Base-by-base conservation (phyloP, 1,140 invertebrate genomes). In the Polyergus mexicanus region DNA sequence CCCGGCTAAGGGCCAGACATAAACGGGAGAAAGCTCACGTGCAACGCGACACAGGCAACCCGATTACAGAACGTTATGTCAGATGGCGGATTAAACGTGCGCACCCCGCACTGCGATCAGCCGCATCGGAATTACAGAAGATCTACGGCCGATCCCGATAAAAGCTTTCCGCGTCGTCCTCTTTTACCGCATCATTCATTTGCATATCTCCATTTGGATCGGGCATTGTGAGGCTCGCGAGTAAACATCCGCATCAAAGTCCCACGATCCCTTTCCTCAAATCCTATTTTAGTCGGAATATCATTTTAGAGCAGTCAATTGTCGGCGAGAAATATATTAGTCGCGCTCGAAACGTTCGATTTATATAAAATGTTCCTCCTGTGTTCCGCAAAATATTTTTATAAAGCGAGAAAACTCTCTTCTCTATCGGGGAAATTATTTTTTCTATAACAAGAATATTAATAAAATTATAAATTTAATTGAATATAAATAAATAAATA, bases 121-220 rank as follows among this genome's bases (percentile, higher is more conserved):
- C 78, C 68, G 68, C 78, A 83, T 83, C 78, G 60, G 60, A 83
- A 83, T 83, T 83, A 74, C 68, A 60, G 78, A 83, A 83, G 78
- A 83, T 58, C 68, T 72, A 83, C 78, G 35, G 54, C 68, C 78
- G 78, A 72, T 83, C 54, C 68, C 54, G 78, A 83, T 83, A 72
- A 83, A 83, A 83, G 78, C 78, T 38, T 16, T 32, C 22, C 32
- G 51, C 35, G 54, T 41, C 77, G 35, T 60, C 41, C 78, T 83
- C 78, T 83, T 74, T 74, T 68, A n/a, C 35, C 13, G 68, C 54
- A 54, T 74, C 71, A 58, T 54, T 81, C 66, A 81, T 81, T 81
- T 81, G 72, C 81, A 84, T 84, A 41, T 32, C n/a, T 7, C 72
- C 60, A 78, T 76, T 78, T 84, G 83, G 72, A 65, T 84, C 47